Percentiles rank a stretch among this genome's conserved stretches.
Conservation (phyloP, 2,113 vertebrate species). For the Rhodinocichla rosea region DNA sequence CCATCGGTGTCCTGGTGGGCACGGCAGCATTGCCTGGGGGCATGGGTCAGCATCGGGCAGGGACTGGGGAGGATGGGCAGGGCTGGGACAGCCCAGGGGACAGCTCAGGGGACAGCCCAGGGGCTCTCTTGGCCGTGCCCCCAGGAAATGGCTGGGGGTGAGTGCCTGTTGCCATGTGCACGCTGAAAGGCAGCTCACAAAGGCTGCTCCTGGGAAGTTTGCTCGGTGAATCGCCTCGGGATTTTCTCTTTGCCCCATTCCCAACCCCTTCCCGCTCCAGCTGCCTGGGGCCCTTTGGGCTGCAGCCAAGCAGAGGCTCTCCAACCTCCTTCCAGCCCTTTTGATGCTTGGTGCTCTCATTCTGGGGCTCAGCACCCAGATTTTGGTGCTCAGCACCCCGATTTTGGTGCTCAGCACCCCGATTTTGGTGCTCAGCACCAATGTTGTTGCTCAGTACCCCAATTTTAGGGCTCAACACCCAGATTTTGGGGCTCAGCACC, state of each 20-base stretch:
- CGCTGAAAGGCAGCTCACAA: conserved; percentile 40
- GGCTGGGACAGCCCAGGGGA: too few species aligned
- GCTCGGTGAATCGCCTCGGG: not conserved
- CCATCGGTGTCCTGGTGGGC: accelerated
- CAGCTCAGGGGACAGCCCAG: too few species aligned
- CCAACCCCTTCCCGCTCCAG: not conserved
- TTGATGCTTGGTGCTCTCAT: accelerated
- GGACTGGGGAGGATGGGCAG: not conserved
- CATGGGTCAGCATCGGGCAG: accelerated
- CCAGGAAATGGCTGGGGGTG: conserved; percentile 40
- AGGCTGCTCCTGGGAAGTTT: conserved; percentile 34
- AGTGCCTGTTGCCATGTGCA: conserved; percentile 41
- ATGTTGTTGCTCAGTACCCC: not conserved
- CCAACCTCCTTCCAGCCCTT: not conserved
- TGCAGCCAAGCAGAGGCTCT: not conserved
- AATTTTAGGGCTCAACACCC: too few species aligned
- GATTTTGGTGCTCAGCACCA: not conserved
- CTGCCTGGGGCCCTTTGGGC: not conserved
- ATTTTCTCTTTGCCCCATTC: conserved; percentile 41
- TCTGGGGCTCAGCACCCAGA: accelerated
- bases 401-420: not conserved
- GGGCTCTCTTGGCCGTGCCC: not conserved
- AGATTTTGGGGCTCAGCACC: not conserved
- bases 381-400: not conserved
- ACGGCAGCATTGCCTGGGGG: accelerated